These are phyloP conservation scores for Nemapogon koenigi DNA, from an alignment of 2,888 invertebrate species.

Conservation along the genomic window DNA sequence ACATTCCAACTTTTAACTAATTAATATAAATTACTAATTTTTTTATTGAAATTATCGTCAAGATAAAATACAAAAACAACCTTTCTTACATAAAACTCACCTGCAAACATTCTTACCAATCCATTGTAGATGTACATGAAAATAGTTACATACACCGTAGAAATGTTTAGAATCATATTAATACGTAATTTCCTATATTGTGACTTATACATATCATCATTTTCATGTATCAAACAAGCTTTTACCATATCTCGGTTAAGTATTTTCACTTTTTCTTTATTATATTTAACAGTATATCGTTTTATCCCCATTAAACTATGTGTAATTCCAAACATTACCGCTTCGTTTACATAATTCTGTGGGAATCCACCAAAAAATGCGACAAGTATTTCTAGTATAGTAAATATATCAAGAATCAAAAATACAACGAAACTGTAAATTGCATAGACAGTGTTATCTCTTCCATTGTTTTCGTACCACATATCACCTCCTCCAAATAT, in stretches of 20 bases:
- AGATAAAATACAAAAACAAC: too few relatives aligned
- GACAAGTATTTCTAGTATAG: neutral
- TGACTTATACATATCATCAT: neutral
- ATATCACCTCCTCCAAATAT: neutral
- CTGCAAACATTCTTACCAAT: too few relatives aligned
- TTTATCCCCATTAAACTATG: neutral
- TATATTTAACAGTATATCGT: neutral
- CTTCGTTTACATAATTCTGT: neutral
- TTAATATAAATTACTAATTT: too few relatives aligned
- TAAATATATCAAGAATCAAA: neutral
- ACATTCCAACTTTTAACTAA: too few relatives aligned
- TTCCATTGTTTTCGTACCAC: neutral
- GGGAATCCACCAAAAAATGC: neutral
- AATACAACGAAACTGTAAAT: neutral
- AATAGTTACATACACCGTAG: neutral
- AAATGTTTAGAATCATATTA: neutral
- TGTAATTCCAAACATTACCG: neutral
- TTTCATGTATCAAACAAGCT: neutral
- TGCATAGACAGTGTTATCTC: neutral
- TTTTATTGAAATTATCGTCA: too few relatives aligned
- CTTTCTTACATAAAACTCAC: conserved; percentile 8
- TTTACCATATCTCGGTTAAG: conserved; percentile 2
- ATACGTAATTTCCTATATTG: neutral
- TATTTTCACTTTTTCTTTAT: neutral
- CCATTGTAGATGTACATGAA: neutral